phyloP scores from a whole-genome alignment of 2,797 vertebrate species.

The Threskiornis aethiopicus region DNA sequence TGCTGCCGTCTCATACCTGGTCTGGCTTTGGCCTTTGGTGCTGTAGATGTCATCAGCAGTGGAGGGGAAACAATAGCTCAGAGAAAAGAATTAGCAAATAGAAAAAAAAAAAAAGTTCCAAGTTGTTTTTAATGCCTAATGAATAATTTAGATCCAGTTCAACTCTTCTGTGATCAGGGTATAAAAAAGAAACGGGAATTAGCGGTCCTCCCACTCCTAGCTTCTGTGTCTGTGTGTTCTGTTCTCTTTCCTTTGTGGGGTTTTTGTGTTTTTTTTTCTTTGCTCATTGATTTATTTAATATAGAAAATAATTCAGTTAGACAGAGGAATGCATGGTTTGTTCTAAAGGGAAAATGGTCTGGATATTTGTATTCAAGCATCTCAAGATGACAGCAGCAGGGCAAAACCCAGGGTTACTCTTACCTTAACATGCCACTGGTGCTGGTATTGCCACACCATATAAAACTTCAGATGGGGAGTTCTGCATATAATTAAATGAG shows the following conservation, averaged over 20 bases:
- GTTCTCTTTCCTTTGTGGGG: not conserved
- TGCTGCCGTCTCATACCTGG: not conserved
- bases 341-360: not conserved
- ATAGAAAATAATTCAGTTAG: not conserved
- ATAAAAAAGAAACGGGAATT: not conserved
- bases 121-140: not conserved
- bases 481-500: not conserved
- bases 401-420: not conserved
- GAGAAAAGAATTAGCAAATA: not conserved
- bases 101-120: not conserved
- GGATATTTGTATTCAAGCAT: not conserved
- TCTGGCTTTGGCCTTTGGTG: not conserved
- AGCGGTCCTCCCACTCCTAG: rapidly evolving
- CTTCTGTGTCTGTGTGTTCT: not conserved
- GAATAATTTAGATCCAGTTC: not conserved
- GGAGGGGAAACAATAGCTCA: not conserved
- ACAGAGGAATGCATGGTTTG: not conserved
- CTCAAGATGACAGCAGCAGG: not conserved
- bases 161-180: not conserved
- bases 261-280: not conserved
- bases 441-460: not conserved
- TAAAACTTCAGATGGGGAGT: not conserved
- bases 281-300: not conserved
- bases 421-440: rapidly evolving
- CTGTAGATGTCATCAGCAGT: not conserved